Percentiles rank a stretch among this genome's conserved stretches.
Conservation (phyloP, 1,140 invertebrate species). For the Bombus confusus region DNA sequence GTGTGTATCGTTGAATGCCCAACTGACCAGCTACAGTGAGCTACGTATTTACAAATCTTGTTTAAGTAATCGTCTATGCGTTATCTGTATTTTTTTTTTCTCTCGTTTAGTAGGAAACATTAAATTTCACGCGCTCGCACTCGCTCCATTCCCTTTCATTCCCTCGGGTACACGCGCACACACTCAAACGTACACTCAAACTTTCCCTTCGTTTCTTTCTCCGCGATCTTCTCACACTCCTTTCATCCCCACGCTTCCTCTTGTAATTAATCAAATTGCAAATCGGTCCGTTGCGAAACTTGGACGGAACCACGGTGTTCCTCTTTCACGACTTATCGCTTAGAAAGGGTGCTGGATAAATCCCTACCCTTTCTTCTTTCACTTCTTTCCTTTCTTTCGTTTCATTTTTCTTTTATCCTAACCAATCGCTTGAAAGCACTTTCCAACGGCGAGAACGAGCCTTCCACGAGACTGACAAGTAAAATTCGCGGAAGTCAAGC, state of each 20-base stretch:
- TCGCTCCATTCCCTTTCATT: conserved; percentile 42
- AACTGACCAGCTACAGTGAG: conserved; percentile 76
- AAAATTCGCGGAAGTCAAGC: neutral
- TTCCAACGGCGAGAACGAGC: neutral
- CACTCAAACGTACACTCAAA: conserved; percentile 27
- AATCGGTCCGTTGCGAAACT: conserved; percentile 4
- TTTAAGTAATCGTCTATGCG: conserved; percentile 44
- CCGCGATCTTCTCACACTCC: neutral
- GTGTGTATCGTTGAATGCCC: conserved; percentile 68
- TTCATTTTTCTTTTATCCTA: neutral
- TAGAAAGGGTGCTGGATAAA: neutral
- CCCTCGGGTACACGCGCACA: conserved; percentile 23
- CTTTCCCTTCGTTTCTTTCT: conserved; percentile 29
- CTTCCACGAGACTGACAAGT: neutral
- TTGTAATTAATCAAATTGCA: conserved; percentile 3
- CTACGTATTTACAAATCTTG: conserved; percentile 72
- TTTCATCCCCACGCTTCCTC: neutral
- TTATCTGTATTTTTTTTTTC: conserved; percentile 40
- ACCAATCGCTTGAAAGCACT: neutral
- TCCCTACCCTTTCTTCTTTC: neutral
- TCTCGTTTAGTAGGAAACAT: conserved; percentile 74
- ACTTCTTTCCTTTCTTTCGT: neutral
- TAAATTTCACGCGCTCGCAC: conserved; percentile 57
- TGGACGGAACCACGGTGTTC: neutral
- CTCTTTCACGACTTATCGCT: neutral